phyloP scores from a whole-genome alignment of 2,113 vertebrate genomes.

The Rhegmatorhina hoffmannsi region DNA sequence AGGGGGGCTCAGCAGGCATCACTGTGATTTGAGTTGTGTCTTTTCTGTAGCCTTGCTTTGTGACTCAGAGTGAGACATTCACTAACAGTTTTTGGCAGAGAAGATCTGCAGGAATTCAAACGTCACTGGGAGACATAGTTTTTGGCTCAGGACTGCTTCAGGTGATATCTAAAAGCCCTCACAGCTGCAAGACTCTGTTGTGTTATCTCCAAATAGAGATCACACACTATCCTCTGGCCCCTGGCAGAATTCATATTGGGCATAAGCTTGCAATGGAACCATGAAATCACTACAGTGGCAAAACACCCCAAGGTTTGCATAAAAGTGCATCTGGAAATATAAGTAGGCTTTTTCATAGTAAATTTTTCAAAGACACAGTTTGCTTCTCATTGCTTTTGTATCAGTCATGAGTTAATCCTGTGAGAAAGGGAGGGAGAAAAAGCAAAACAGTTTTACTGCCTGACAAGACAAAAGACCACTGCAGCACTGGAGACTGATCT shows the following conservation, averaged over 20 bases:
- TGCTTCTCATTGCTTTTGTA: neutral
- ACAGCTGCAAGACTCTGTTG: neutral
- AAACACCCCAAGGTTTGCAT: neutral
- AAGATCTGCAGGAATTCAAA: neutral
- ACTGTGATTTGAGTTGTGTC: neutral
- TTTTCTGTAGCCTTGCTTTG: neutral
- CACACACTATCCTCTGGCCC: neutral
- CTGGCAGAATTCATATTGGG: neutral
- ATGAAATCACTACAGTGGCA: neutral
- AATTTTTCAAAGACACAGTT: neutral
- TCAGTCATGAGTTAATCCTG: neutral
- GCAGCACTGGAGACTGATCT: neutral
- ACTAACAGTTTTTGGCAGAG: neutral
- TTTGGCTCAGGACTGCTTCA: neutral
- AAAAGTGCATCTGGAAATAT: neutral
- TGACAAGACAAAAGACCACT: neutral
- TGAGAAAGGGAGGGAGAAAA: neutral
- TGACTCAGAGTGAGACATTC: neutral
- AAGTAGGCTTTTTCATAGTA: neutral
- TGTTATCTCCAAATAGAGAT: neutral
- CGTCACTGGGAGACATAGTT: accelerated
- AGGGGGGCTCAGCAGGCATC: neutral
- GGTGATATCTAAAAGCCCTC: neutral
- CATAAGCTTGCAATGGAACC: neutral
- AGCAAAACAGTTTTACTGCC: neutral